Evolutionary conservation across 2,888 invertebrate genomes (phyloP).

Genomic region (Rhingia campestris): DNA sequence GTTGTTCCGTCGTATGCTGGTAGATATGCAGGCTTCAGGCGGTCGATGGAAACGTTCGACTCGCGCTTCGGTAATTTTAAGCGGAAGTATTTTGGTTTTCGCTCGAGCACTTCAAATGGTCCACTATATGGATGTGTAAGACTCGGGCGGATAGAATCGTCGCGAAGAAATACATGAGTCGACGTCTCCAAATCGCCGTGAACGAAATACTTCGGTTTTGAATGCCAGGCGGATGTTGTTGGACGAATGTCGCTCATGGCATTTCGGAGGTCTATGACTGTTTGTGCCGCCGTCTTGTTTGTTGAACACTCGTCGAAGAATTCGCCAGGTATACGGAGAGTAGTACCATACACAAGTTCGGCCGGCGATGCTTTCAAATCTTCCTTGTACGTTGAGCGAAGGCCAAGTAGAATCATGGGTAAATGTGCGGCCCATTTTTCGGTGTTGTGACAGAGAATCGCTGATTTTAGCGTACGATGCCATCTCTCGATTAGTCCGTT

Average conservation of each 20-base stretch:
- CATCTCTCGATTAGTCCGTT: conserved; percentile 15
- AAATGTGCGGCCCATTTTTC: conserved; percentile 11
- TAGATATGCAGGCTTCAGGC: not conserved
- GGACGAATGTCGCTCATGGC: not conserved
- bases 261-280: not conserved
- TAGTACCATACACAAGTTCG: conserved; percentile 6
- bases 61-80: not conserved
- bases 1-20: not conserved
- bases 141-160: not conserved
- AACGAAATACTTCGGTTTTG: not conserved
- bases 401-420: conserved; percentile 9
- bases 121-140: not conserved
- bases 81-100: not conserved
- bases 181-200: not conserved
- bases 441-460: conserved; percentile 8
- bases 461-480: conserved; percentile 5
- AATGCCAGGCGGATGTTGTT: not conserved
- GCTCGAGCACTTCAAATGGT: not conserved
- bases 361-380: conserved; percentile 4
- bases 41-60: not conserved
- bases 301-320: too few relatives aligned
- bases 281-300: too few relatives aligned
- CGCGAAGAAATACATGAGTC: not conserved
- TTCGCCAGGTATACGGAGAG: conserved; percentile 3
- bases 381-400: conserved; percentile 1